Evolutionary conservation across 37 sponge, comb jelly and placozoan species (phyloP).

Genomic region (Haliclona indistincta): DNA sequence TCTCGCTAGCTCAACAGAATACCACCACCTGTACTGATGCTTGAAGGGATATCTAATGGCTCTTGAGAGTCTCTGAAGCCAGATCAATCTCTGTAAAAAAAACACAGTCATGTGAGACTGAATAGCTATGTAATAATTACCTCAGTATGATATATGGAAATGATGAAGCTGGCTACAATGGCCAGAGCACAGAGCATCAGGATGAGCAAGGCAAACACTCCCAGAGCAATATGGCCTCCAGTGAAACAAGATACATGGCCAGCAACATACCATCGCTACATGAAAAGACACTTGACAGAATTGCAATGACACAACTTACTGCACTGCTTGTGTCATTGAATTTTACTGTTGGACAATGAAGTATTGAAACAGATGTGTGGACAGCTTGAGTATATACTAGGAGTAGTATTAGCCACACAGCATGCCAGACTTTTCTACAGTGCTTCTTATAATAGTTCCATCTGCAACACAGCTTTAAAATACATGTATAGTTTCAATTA

Average conservation of each 20-base stretch:
- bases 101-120: background rate
- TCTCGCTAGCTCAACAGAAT: constrained; percentile 55
- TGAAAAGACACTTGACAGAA: too few species aligned
- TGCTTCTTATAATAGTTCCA: background rate
- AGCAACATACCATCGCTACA: constrained; percentile 60
- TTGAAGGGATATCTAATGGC: constrained; percentile 21
- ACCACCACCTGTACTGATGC: constrained; percentile 57
- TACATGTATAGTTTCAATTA: background rate
- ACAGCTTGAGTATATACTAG: constrained; percentile 52
- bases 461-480: background rate
- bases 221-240: constrained; percentile 51
- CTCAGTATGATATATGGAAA: constrained; percentile 6
- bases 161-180: constrained; percentile 6
- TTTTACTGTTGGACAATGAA: constrained; percentile 64
- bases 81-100: constrained; percentile 13
- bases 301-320: too few species aligned
- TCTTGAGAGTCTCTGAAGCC: background rate
- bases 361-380: constrained; percentile 59
- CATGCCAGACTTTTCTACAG: constrained; percentile 29
- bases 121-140: background rate
- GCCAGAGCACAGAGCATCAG: constrained; percentile 22
- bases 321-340: constrained; percentile 7
- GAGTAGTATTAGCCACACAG: constrained; percentile 49
- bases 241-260: constrained; percentile 59
- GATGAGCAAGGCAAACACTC: constrained; percentile 32